phyloP scores from a whole-genome alignment of 2,888 invertebrate genomes.

The Cetonia aurata region DNA sequence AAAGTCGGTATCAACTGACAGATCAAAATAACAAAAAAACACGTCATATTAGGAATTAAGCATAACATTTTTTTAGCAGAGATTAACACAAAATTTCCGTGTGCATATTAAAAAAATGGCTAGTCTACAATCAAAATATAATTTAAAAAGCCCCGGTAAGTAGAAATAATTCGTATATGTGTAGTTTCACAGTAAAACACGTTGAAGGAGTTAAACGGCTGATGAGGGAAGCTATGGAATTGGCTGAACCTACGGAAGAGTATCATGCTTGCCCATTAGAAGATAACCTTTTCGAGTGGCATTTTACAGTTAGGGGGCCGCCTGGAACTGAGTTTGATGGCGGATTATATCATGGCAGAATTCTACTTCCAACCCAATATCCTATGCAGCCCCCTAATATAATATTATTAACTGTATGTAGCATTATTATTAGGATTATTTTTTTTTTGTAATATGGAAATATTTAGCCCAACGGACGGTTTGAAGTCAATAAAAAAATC shows the following conservation, averaged over 20 bases:
- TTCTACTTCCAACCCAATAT: slow-evolving; percentile 92
- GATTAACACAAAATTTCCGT: slow-evolving; percentile 40
- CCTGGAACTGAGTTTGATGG: slow-evolving; percentile 89
- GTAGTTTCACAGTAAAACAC: slow-evolving; percentile 47
- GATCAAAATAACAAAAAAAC: slow-evolving; percentile 1
- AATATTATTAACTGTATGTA: slow-evolving; percentile 85
- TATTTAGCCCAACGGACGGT: slow-evolving; percentile 88
- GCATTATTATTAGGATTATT: neutral
- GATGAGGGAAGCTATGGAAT: slow-evolving; percentile 91
- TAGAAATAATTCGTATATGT: slow-evolving; percentile 29
- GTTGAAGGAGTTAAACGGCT: slow-evolving; percentile 87
- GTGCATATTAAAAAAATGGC: slow-evolving; percentile 58
- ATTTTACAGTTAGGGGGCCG: slow-evolving; percentile 94
- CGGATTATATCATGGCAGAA: slow-evolving; percentile 93
- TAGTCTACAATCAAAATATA: slow-evolving; percentile 71
- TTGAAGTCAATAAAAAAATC: slow-evolving; percentile 94
- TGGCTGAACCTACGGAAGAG: slow-evolving; percentile 88
- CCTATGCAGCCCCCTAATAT: slow-evolving; percentile 98
- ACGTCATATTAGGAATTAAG: slow-evolving; percentile 17
- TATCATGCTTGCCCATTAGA: slow-evolving; percentile 91
- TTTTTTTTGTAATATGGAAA: neutral
- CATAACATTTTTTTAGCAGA: neutral
- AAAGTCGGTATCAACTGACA: slow-evolving; percentile 16
- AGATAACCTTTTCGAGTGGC: slow-evolving; percentile 98
- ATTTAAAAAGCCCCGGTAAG: slow-evolving; percentile 73